phyloP scores from a whole-genome alignment of 2,797 vertebrate genomes.

The Enteromius afrohamiltoni region DNA sequence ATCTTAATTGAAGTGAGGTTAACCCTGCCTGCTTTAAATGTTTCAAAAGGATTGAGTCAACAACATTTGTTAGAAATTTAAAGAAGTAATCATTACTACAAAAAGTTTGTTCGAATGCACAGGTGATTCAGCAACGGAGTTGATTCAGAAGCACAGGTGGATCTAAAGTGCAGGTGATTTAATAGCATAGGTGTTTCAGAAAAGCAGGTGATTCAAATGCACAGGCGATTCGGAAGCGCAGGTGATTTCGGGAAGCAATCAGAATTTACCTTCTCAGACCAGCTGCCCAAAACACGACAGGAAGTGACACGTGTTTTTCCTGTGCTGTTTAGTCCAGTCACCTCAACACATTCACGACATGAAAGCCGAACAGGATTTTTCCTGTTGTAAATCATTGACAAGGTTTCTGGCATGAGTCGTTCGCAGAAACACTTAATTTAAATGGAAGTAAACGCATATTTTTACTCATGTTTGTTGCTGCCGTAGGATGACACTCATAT shows the following conservation, averaged over 20 bases:
- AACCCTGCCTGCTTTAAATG: too few relatives aligned
- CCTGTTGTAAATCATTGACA: conserved; percentile 62
- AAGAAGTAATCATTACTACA: too few relatives aligned
- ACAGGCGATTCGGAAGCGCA: too few relatives aligned
- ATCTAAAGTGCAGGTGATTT: too few relatives aligned
- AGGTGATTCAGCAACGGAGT: too few relatives aligned
- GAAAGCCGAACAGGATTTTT: conserved; percentile 48
- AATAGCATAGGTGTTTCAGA: too few relatives aligned
- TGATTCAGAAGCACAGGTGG: too few relatives aligned
- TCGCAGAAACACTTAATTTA: conserved; percentile 62
- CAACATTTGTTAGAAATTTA: too few relatives aligned
- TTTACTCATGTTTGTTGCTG: conserved; percentile 70
- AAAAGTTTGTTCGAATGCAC: too few relatives aligned
- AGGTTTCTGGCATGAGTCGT: conserved; percentile 26
- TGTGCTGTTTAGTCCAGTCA: background rate
- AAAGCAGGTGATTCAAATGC: too few relatives aligned
- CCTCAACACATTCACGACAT: conserved; percentile 22
- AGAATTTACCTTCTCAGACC: background rate
- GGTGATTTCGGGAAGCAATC: background rate
- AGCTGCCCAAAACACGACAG: background rate
- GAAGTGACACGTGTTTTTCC: background rate
- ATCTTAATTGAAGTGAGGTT: too few relatives aligned
- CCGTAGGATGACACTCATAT: conserved; percentile 61
- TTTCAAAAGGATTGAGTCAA: too few relatives aligned
- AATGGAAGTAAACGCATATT: conserved; percentile 76